Evolutionary conservation across 1,140 invertebrate genomes (phyloP).

Genomic region (Pemphigus obesinymphae): DNA sequence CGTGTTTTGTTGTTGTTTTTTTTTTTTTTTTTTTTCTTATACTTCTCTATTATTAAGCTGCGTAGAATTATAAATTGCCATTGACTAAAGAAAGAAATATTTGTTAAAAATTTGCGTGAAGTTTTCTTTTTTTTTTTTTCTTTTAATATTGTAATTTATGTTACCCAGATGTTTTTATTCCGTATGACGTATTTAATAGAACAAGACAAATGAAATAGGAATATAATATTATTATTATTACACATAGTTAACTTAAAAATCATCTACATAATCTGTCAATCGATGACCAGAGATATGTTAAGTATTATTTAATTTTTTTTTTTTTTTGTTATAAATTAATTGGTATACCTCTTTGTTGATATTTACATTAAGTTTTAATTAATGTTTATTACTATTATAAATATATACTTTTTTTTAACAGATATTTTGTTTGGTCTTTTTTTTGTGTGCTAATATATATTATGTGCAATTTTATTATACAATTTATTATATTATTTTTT

Average conservation of each 20-base stretch:
- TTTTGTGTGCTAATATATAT: conserved; percentile 26
- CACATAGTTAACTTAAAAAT: too few relatives aligned
- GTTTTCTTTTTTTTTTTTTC: not conserved
- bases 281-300: not conserved
- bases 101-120: too few relatives aligned
- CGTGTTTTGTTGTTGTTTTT: conserved; percentile 15
- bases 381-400: not conserved
- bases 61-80: not conserved
- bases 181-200: not conserved
- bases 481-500: not conserved
- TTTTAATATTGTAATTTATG: not conserved
- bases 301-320: not conserved
- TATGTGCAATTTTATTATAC: conserved; percentile 33
- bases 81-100: not conserved
- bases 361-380: conserved; percentile 23
- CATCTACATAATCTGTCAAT: too few relatives aligned
- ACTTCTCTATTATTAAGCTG: not conserved
- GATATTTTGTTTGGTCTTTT: conserved; percentile 26
- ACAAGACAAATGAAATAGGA: not conserved
- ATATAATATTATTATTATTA: too few relatives aligned
- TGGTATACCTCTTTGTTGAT: conserved; percentile 36
- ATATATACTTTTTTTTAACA: not conserved
- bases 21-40: not conserved
- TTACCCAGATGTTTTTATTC: not conserved
- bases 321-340: conserved; percentile 4